These are phyloP conservation scores for Meriones psammophilus DNA, from an alignment of 2,797 vertebrate species.

Conservation along the genomic window DNA sequence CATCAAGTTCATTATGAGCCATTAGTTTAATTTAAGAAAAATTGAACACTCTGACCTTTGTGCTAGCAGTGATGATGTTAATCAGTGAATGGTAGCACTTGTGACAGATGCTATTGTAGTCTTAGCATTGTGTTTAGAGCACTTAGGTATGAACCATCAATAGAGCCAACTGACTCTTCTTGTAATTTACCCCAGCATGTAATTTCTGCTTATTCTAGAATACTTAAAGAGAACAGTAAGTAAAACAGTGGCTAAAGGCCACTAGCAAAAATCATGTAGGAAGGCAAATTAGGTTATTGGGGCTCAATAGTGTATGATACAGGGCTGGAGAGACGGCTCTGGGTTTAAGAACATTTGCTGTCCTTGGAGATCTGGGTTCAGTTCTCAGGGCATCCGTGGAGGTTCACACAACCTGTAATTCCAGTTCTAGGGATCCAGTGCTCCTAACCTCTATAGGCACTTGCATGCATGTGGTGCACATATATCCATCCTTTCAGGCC, in stretches of 20 bases:
- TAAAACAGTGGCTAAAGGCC: background rate
- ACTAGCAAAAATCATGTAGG: background rate
- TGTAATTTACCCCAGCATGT: background rate
- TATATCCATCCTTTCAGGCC: background rate
- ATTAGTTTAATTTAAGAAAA: slow-evolving; percentile 53
- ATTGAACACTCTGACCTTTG: background rate
- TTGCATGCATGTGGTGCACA: background rate
- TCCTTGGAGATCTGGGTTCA: background rate
- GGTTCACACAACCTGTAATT: background rate
- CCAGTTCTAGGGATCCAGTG: background rate
- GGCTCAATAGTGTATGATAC: background rate
- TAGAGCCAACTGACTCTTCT: background rate
- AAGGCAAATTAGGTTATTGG: background rate
- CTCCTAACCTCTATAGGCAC: background rate
- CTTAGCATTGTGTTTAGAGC: background rate
- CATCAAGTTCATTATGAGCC: background rate
- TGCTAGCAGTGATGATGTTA: background rate
- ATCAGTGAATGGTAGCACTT: background rate
- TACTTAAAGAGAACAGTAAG: slow-evolving; percentile 15
- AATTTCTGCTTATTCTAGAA: background rate
- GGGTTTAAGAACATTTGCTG: background rate
- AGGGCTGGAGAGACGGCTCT: background rate
- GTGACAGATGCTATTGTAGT: background rate
- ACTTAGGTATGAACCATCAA: background rate
- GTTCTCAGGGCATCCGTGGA: background rate